These are phyloP conservation scores for Puntigrus tetrazona DNA, from an alignment of 2,113 vertebrate species.

Conservation along the genomic window DNA sequence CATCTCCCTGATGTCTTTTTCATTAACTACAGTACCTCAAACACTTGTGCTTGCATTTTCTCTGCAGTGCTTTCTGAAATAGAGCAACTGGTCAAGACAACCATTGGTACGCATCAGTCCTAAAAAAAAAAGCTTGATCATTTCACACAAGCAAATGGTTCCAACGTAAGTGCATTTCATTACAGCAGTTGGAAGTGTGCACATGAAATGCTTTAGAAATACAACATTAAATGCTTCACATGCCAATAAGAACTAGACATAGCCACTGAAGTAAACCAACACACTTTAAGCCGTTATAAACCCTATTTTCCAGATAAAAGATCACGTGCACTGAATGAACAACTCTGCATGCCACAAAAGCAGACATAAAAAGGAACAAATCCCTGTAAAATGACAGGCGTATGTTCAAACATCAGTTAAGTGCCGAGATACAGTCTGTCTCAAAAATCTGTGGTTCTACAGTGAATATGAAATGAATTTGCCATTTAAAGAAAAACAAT, in stretches of 20 bases:
- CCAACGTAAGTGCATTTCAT: conserved; percentile 2
- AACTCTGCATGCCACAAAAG: conserved; percentile 23
- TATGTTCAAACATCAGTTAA: background rate
- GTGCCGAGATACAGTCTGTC: background rate
- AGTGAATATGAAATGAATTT: conserved; percentile 31
- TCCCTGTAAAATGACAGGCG: background rate
- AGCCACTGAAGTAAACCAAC: conserved; percentile 36
- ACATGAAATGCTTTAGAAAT: conserved; percentile 28
- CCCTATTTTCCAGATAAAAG: conserved; percentile 41
- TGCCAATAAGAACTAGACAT: conserved; percentile 64
- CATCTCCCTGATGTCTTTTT: background rate
- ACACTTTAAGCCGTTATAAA: conserved; percentile 41
- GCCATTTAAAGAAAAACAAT: conserved; percentile 1
- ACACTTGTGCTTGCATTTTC: conserved; percentile 59
- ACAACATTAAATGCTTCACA: conserved; percentile 42
- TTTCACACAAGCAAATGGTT: background rate
- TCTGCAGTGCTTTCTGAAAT: conserved; percentile 57
- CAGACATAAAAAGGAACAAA: background rate
- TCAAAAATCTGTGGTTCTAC: background rate
- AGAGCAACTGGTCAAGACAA: conserved; percentile 47
- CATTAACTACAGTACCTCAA: conserved; percentile 55
- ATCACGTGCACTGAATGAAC: conserved; percentile 41
- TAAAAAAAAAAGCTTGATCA: conserved; percentile 38
- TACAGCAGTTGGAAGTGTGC: conserved; percentile 23
- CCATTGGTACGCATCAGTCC: conserved; percentile 56